These are phyloP conservation scores for Trilocha varians DNA, from an alignment of 2,888 invertebrate species.

Conservation along the genomic window DNA sequence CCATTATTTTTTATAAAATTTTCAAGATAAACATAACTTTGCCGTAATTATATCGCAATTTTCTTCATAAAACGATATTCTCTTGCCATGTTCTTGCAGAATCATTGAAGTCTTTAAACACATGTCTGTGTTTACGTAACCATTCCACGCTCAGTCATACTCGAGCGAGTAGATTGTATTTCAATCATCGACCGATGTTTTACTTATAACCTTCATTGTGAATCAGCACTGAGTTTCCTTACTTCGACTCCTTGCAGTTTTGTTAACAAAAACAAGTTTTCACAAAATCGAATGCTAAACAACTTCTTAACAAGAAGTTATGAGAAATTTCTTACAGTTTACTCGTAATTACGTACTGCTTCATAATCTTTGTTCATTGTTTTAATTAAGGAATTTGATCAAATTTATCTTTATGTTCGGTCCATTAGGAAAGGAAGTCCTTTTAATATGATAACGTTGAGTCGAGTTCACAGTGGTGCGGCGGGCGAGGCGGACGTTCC, in stretches of 20 bases:
- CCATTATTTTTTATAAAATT: no score
- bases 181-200: not conserved
- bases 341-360: no score
- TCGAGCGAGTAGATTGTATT: not conserved
- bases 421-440: slow-evolving; percentile 43
- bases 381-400: slow-evolving; percentile 50
- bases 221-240: not conserved
- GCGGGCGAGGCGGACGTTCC: slow-evolving; percentile 35
- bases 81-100: not conserved
- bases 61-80: no score
- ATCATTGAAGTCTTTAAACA: not conserved
- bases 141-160: not conserved
- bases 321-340: no score
- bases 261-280: not conserved
- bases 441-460: slow-evolving; percentile 53
- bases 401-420: slow-evolving; percentile 59
- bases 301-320: no score
- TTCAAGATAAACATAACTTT: no score
- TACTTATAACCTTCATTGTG: not conserved
- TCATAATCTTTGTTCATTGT: no score
- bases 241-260: not conserved
- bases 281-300: not conserved
- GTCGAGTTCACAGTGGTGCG: slow-evolving; percentile 42
- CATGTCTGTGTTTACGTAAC: not conserved
- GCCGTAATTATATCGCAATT: no score